phyloP scores from a whole-genome alignment of 2,113 vertebrate species.

The Theristicus caerulescens region DNA sequence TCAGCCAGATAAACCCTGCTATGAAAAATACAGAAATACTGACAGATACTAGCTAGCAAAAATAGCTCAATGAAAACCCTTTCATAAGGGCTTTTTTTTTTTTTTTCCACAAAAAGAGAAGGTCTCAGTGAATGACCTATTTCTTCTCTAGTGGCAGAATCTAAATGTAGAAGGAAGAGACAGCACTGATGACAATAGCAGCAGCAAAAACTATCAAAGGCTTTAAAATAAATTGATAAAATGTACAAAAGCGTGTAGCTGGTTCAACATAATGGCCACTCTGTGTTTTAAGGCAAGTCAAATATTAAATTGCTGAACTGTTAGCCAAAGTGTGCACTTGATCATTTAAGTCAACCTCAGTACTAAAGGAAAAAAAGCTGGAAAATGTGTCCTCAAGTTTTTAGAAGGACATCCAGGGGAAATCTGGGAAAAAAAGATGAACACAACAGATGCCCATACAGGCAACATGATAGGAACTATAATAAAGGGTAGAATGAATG shows the following conservation, averaged over 20 bases:
- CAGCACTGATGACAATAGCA: neutral
- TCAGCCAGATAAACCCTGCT: neutral
- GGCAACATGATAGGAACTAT: neutral
- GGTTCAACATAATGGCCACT: neutral
- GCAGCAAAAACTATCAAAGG: neutral
- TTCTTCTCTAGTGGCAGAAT: neutral
- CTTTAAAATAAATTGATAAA: conserved; percentile 21
- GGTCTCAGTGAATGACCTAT: neutral
- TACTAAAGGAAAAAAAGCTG: neutral
- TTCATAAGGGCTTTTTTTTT: neutral
- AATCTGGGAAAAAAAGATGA: neutral
- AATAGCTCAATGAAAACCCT: neutral
- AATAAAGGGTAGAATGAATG: neutral
- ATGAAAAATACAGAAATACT: neutral
- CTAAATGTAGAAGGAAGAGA: neutral
- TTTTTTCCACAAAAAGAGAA: neutral
- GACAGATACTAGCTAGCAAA: neutral
- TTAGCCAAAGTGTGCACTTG: neutral
- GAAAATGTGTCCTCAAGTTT: neutral
- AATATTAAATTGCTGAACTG: neutral
- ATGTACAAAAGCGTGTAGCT: neutral
- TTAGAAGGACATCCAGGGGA: neutral
- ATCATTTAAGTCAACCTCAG: neutral
- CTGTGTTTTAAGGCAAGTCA: neutral
- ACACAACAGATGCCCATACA: neutral